phyloP scores from a whole-genome alignment of 2,888 invertebrate genomes.

The Lomographa bimaculata region DNA sequence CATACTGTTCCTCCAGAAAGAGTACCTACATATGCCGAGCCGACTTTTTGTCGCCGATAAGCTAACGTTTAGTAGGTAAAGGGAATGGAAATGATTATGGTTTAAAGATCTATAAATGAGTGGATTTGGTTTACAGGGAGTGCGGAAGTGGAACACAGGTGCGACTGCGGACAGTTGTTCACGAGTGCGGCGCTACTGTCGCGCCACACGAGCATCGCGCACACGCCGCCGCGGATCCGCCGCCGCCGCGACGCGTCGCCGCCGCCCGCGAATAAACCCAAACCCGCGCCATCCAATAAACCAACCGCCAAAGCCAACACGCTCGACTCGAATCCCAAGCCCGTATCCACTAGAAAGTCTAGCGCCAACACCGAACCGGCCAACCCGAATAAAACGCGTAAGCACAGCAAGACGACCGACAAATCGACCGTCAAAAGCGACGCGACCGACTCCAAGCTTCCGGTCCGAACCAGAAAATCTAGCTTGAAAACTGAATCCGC shows the following conservation, averaged over 20 bases:
- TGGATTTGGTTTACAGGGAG: no score
- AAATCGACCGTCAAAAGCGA: constrained; percentile 44
- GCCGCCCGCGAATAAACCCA: constrained; percentile 10
- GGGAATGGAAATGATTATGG: no score
- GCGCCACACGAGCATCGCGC: constrained; percentile 73
- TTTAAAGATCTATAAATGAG: no score
- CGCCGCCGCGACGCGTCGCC: constrained; percentile 58
- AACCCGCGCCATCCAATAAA: constrained; percentile 9
- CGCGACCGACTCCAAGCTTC: constrained; percentile 20
- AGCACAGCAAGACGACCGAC: constrained; percentile 30
- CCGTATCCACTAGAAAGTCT: constrained; percentile 41
- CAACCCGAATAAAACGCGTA: background rate
- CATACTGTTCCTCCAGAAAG: no score
- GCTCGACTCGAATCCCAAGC: constrained; percentile 1
- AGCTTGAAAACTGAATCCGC: constrained; percentile 12
- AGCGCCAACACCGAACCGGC: constrained; percentile 36
- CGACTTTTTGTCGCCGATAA: no score
- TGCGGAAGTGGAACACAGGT: constrained; percentile 68
- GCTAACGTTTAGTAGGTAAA: no score
- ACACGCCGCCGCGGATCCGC: constrained; percentile 77
- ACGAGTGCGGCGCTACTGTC: constrained; percentile 68
- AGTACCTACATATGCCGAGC: no score
- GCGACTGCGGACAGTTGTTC: constrained; percentile 77
- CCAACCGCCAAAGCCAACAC: no score
- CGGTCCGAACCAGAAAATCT: constrained; percentile 17